Evolutionary conservation across 2,888 invertebrate species (phyloP), one percentile per base, ranked within the genome.

Genomic region (Xylophagus ater): DNA sequence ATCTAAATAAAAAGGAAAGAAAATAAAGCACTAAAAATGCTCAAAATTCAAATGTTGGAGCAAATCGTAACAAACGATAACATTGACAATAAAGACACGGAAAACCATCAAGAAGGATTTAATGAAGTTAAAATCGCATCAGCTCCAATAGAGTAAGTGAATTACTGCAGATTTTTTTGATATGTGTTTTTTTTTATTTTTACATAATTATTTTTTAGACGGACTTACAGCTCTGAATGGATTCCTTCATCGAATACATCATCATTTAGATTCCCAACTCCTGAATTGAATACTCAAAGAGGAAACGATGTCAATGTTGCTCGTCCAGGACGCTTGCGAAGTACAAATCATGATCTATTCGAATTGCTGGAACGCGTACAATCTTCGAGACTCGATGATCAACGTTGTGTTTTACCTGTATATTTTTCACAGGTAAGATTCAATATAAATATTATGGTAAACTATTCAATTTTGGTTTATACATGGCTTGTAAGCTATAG

Each of bases 311-410:
- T 29, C 37, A 19, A 29, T 28, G n/a, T n/a, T 25, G 59, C 57
- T 45, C 66, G 64, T 51, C 69, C 62, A 43, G 71, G 66, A 56
- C 65, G 65, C 43, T 49, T 71, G 45, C 66, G 67, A 41, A 69
- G 69, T 44, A 66, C 71, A 44, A 69, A 70, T 32, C 67, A 64
- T 62, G 93, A 93, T 67, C 75, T 96, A 53, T 92, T 96, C 66
- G 92, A 93, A 65, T 71, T 96, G 55, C 73, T 97, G 59, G 93
- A 94, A 67, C 78, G 87, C 59, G 86, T 92, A 51, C 94, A 96
- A 68, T 85, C 89, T 70, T 88, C 88, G 53, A 78, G 96, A 46
- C 71, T 96, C 59, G 93, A 97, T 64, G 96, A 96, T 72, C 96
- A 97, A 72, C 79, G 96, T 69, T 96, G 94, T 66, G 89, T 88